Conservation (phyloP, 2,888 invertebrate species). For the Agrotis puta region DNA sequence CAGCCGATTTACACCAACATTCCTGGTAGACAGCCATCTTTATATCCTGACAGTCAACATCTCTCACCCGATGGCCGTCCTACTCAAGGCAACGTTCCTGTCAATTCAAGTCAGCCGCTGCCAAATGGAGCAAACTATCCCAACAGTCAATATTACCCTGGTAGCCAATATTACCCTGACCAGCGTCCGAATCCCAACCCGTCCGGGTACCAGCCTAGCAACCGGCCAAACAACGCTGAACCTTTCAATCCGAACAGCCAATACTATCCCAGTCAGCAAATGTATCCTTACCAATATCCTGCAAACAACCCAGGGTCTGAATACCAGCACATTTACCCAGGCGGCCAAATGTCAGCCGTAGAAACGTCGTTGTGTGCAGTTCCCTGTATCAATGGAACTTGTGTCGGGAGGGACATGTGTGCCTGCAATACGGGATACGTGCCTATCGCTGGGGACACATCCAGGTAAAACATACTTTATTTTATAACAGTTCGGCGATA, state of each 20-base stretch:
- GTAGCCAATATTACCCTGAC: slow-evolving; percentile 47
- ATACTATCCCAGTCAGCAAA: slow-evolving; percentile 44
- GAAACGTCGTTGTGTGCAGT: slow-evolving; percentile 86
- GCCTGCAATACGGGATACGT: slow-evolving; percentile 90
- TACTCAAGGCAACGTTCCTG: slow-evolving; percentile 26
- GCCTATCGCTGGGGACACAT: slow-evolving; percentile 79
- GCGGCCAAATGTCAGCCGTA: slow-evolving; percentile 43
- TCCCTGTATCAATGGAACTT: slow-evolving; percentile 93
- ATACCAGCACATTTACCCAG: slow-evolving; percentile 58
- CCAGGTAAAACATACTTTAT: slow-evolving; percentile 34
- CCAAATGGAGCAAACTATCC: slow-evolving; percentile 42
- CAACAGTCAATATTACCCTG: slow-evolving; percentile 48
- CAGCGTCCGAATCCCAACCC: slow-evolving; percentile 36
- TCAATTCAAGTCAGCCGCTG: slow-evolving; percentile 39
- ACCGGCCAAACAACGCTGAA: slow-evolving; percentile 41
- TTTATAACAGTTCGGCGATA: not conserved
- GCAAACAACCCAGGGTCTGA: slow-evolving; percentile 40
- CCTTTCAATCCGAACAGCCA: slow-evolving; percentile 48
- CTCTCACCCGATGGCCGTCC: slow-evolving; percentile 48
- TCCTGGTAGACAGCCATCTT: slow-evolving; percentile 46
- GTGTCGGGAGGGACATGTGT: slow-evolving; percentile 90
- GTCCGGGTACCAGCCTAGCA: slow-evolving; percentile 32
- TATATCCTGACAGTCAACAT: slow-evolving; percentile 53
- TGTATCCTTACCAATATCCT: slow-evolving; percentile 40
- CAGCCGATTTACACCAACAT: slow-evolving; percentile 52